phyloP scores from a whole-genome alignment of 2,888 invertebrate genomes.

The Lithophane ornitopus region DNA sequence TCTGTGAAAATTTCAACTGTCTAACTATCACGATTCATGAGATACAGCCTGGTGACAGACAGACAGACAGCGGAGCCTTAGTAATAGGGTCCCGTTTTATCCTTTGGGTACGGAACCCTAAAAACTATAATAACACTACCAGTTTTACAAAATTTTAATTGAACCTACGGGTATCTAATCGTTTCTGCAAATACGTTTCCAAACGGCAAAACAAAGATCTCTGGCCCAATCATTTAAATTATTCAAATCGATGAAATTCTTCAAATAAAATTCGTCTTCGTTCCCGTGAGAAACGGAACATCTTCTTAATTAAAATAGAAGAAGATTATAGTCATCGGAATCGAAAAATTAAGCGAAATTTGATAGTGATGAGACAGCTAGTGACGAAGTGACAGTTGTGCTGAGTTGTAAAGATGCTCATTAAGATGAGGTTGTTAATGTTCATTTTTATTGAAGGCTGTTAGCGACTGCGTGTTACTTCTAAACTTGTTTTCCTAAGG shows the following conservation, averaged over 20 bases:
- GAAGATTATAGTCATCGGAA: conserved; percentile 44
- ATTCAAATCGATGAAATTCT: conserved; percentile 71
- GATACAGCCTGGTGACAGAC: too few species aligned
- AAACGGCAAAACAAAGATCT: conserved; percentile 63
- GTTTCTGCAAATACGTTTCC: conserved; percentile 59
- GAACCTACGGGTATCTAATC: conserved; percentile 41
- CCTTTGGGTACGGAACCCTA: too few species aligned
- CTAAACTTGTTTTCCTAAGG: conserved; percentile 45
- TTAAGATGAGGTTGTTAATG: conserved; percentile 47
- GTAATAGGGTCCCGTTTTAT: too few species aligned
- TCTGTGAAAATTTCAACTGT: too few species aligned
- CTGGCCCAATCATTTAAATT: conserved; percentile 56
- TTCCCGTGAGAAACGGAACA: conserved; percentile 75
- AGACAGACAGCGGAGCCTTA: too few species aligned
- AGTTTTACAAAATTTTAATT: conserved; percentile 56
- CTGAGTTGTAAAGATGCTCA: conserved; percentile 49
- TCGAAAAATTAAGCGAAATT: conserved; percentile 62
- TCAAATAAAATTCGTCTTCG: conserved; percentile 43
- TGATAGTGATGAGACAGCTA: conserved; percentile 54
- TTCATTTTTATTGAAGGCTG: conserved; percentile 47
- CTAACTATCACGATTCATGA: too few species aligned
- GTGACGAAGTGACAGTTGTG: conserved; percentile 49
- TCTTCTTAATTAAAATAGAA: conserved; percentile 63
- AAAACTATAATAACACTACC: conserved; percentile 27
- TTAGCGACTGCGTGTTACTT: conserved; percentile 54